phyloP scores from a whole-genome alignment of 2,797 vertebrate genomes.

The Notamacropus eugenii region DNA sequence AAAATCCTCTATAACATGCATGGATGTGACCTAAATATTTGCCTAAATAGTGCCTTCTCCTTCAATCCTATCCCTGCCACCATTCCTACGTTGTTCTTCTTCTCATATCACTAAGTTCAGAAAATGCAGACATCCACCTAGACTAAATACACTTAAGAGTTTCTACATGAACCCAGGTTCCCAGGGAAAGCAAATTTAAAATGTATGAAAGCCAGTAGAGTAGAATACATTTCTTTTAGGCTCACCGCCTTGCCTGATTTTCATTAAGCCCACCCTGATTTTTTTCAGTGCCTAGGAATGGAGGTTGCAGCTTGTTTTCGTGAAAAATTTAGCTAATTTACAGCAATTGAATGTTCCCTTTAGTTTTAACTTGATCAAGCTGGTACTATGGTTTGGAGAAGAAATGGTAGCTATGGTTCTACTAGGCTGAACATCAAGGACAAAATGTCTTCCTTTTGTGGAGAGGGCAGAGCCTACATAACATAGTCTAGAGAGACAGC shows the following conservation, averaged over 20 bases:
- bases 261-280: background rate
- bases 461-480: background rate
- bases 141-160: background rate
- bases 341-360: background rate
- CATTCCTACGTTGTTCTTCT: background rate
- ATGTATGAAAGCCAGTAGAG: background rate
- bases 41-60: background rate
- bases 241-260: slow-evolving; percentile 1
- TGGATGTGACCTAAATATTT: background rate
- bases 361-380: background rate
- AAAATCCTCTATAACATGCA: background rate
- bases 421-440: background rate
- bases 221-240: background rate
- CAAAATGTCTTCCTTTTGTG: background rate
- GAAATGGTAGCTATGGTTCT: background rate
- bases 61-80: background rate
- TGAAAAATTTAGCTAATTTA: background rate
- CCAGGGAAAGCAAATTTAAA: background rate
- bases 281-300: background rate
- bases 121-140: background rate
- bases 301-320: background rate
- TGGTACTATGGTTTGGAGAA: slow-evolving; percentile 28
- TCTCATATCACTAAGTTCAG: background rate
- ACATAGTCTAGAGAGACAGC: background rate
- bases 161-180: background rate